A percentile compares a stretch with the other conserved stretches of the same genome.
These are phyloP conservation scores for Pseudococcus longispinus DNA, from an alignment of 2,888 invertebrate species.

Conservation along the genomic window DNA sequence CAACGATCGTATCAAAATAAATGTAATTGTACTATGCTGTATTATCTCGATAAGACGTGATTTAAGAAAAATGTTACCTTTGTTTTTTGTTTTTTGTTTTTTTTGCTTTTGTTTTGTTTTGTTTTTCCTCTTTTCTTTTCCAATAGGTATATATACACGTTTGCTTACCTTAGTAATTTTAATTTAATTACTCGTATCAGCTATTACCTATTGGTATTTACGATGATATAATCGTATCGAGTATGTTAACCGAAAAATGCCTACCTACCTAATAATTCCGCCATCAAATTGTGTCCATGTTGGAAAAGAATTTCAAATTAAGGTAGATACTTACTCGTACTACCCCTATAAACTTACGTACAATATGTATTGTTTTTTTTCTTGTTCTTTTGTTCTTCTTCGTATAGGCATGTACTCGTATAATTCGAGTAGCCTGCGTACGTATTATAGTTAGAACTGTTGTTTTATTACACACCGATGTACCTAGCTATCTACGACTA, in stretches of 20 bases:
- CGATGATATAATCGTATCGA: not conserved
- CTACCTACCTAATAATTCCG: constrained; percentile 4
- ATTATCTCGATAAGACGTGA: constrained; percentile 29
- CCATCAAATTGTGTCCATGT: constrained; percentile 19
- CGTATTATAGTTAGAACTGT: not conserved
- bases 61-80: constrained; percentile 26
- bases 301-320: not conserved
- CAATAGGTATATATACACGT: not conserved
- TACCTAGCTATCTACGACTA: not conserved
- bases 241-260: not conserved
- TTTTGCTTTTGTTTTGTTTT: constrained; percentile 32
- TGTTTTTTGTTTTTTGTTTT: constrained; percentile 25
- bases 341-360: not conserved
- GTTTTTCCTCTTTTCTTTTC: constrained; percentile 4
- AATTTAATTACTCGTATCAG: not conserved
- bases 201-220: not conserved
- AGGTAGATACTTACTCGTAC: too few relatives aligned
- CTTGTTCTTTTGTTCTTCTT: not conserved
- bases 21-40: constrained; percentile 1
- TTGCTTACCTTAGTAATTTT: not conserved
- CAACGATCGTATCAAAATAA: constrained; percentile 7
- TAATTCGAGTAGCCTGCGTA: not conserved
- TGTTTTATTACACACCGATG: not conserved
- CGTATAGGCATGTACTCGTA: not conserved
- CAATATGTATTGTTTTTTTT: not conserved